These are phyloP conservation scores for Epizoanthus fatuus DNA, from an alignment of 92 coral and sea anemone genomes.

Conservation along the genomic window DNA sequence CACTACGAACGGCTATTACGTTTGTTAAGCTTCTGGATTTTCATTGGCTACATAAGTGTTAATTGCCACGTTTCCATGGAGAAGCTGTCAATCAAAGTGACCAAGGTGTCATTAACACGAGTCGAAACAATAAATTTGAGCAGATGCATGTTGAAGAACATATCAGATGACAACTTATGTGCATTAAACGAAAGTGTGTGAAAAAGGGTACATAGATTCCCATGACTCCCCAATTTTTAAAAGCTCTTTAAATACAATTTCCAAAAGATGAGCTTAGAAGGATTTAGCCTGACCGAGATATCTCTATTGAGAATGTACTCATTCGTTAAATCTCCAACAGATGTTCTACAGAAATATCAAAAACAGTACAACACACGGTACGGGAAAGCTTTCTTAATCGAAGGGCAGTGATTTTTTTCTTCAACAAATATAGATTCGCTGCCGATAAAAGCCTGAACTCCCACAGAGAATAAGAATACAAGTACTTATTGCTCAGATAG, in stretches of 20 bases:
- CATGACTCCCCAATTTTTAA: constrained; percentile 55
- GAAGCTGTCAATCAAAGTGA: constrained; percentile 81
- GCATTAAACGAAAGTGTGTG: constrained; percentile 77
- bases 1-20: constrained; percentile 91
- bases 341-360: constrained; percentile 69
- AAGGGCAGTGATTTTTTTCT: constrained; percentile 39
- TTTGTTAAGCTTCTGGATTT: constrained; percentile 88
- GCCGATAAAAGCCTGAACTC: constrained; percentile 53
- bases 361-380: constrained; percentile 51
- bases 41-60: constrained; percentile 93
- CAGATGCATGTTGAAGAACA: constrained; percentile 82
- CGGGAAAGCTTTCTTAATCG: constrained; percentile 31
- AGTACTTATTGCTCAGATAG: constrained; percentile 64
- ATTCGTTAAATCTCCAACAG: constrained; percentile 80
- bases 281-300: constrained; percentile 1
- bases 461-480: constrained; percentile 45
- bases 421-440: constrained; percentile 67
- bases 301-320: constrained; percentile 48
- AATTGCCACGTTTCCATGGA: constrained; percentile 85
- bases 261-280: constrained; percentile 54
- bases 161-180: constrained; percentile 83
- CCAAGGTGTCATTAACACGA: constrained; percentile 89
- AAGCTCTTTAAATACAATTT: constrained; percentile 56
- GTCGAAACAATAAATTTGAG: constrained; percentile 79
- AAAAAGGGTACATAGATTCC: constrained; percentile 67